Evolutionary conservation across 2,888 invertebrate genomes (phyloP).

Genomic region (Ctenicera cuprea): DNA sequence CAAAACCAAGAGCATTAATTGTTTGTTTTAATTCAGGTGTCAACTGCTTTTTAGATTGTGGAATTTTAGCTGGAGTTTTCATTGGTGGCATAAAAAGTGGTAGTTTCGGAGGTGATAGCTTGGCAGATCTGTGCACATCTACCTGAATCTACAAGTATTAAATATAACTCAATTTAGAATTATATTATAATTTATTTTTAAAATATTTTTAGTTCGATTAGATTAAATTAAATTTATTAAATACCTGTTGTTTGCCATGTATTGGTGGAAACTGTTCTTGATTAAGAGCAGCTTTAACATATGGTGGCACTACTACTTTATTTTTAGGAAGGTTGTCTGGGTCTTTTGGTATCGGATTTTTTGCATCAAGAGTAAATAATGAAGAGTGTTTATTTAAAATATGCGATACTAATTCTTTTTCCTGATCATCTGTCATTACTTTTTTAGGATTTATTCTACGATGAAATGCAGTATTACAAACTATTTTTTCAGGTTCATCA

Average conservation of each 20-base stretch:
- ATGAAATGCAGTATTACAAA: background rate
- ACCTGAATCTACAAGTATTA: conserved; percentile 39
- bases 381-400: conserved; percentile 49
- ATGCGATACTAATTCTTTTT: conserved; percentile 30
- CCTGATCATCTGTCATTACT: conserved; percentile 14
- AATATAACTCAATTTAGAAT: too few relatives aligned
- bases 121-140: conserved; percentile 40
- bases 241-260: background rate
- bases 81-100: background rate
- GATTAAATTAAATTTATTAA: too few relatives aligned
- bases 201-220: background rate
- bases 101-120: background rate
- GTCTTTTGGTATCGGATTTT: conserved; percentile 47
- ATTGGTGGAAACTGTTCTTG: background rate
- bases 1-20: conserved; percentile 50
- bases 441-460: background rate
- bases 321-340: conserved; percentile 20
- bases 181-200: background rate
- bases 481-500: background rate
- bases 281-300: conserved; percentile 15
- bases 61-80: background rate
- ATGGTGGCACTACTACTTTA: conserved; percentile 11
- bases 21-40: conserved; percentile 50
- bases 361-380: conserved; percentile 35
- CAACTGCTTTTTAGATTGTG: conserved; percentile 21